Base-by-base conservation (phyloP, 2,113 vertebrate species). In the Labeo catla region DNA sequence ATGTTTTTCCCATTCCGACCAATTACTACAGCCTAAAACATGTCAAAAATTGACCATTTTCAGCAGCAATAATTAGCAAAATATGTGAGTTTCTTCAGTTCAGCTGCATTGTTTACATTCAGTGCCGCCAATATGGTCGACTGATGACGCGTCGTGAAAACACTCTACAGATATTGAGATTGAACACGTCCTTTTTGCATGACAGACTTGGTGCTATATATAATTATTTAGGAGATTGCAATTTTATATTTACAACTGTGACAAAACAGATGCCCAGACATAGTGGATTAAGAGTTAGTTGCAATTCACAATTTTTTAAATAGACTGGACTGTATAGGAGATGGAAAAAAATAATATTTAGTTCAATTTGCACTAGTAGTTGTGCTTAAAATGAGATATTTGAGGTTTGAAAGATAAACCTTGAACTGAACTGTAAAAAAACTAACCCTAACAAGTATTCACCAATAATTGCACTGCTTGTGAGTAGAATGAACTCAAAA, bases 231-330 rank as follows among this genome's bases (percentile, higher is more conserved):
- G 81, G 0, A 70, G 34, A 70, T 83, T 86, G 72, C 21, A 79
- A 66, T 84, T 87, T 84, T 34, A 83, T 79, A 85, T 86, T 84
- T 54, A 82, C 52, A 73, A 83, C 34, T 89, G 81, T 85, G 83
- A 83, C 70, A 50, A 72, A 82, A 43, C 34, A 36, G 66, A 87
- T 47, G 86, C 83, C 43, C 61, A 0, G 45, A 57, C 57, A 79
- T 66, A 84, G 45, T 73, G 76, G 83, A 79, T 84, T 70, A 59
- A 79, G 49, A 57, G 13, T 76, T 79, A 49, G 65, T 87, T 86
- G 83, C 76, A 66, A 11, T 50, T 54, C 45, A 81, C 66, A 68
- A 65, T 43, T 83, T 86, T 83, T 43, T 19, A 9, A 70, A 4
- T 39, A 28, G 36, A n/a, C 12, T 73, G 9, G 52, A 66, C 63